phyloP scores from a whole-genome alignment of 2,888 invertebrate species.

The Rotaria socialis region DNA sequence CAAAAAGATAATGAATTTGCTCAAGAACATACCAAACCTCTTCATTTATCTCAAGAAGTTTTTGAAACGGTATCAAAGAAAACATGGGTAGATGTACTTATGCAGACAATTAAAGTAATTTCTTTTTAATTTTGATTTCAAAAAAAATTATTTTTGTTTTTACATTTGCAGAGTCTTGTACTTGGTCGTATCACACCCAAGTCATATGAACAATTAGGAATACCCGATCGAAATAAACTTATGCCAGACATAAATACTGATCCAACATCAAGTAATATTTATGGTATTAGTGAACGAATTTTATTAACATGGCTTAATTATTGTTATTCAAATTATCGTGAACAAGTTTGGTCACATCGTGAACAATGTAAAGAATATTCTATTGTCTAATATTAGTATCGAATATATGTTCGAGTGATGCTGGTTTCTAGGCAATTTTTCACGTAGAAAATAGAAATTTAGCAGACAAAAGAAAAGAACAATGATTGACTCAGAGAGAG shows the following conservation, averaged over 20 bases:
- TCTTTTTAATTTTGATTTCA: too few species aligned
- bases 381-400: too few species aligned
- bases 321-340: conserved; percentile 56
- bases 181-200: conserved; percentile 56
- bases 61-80: conserved; percentile 59
- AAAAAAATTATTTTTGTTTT: background rate
- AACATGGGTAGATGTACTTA: conserved; percentile 58
- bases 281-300: conserved; percentile 57
- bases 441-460: too few species aligned
- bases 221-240: conserved; percentile 51
- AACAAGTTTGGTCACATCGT: conserved; percentile 54
- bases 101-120: conserved; percentile 57
- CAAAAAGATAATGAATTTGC: background rate
- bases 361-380: conserved; percentile 50
- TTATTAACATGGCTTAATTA: conserved; percentile 59
- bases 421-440: too few species aligned
- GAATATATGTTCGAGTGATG: too few species aligned
- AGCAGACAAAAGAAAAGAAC: too few species aligned
- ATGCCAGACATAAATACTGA: conserved; percentile 56
- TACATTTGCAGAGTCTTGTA: conserved; percentile 52
- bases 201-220: conserved; percentile 52
- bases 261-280: conserved; percentile 56
- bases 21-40: background rate
- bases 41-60: conserved; percentile 48
- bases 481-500: too few species aligned